Base-by-base conservation (phyloP, 1,140 invertebrate species). In the Drosophila bipectinata region DNA sequence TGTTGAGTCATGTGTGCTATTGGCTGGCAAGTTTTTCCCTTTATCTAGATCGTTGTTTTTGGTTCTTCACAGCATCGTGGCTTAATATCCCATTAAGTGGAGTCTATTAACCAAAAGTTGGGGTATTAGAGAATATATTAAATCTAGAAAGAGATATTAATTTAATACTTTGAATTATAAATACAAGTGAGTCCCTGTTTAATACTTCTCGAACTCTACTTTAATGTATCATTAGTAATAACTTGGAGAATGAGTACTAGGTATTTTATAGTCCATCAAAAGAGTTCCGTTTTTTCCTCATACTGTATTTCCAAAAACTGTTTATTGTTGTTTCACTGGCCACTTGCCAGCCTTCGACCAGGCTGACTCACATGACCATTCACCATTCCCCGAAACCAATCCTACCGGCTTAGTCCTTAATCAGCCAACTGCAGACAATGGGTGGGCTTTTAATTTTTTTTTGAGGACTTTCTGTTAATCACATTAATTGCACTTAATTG, bases 1-100 rank as follows among this genome's bases (percentile, higher is more conserved):
- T 85, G 82, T 85, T 85, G 82, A 87, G 82, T 85, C 82, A 87
- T 85, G 82, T 85, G 82, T 82, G 78, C 69, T 80, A 79, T 87
- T 85, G 81, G 77, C 77, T 84, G 72, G 80, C 56, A 77, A 85
- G 81, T 80, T 77, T 78, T 71, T 61, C 44, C 66, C 64, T 39
- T 52, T 28, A 41, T 57, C 66, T 32, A 44, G 63, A 51, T 26
- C 34, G 66, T 57, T 39, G 63, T 39, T 49, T 69, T 58, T 47
- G 41, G 39, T 54, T 75, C 26, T 28, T 32, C 49, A 48, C 45
- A 34, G 44, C 47, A 54, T 47, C 54, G 55, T 72, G 48, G 68
- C 83, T 79, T 87, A 77, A 87, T 87, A 76, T 69, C 62, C 75
- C 63, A 88, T 87, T 81, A 87, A 82, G 66, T 52, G 58, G 59